Conservation (phyloP, 2,888 invertebrate genomes). For the Phorcus lineatus region DNA sequence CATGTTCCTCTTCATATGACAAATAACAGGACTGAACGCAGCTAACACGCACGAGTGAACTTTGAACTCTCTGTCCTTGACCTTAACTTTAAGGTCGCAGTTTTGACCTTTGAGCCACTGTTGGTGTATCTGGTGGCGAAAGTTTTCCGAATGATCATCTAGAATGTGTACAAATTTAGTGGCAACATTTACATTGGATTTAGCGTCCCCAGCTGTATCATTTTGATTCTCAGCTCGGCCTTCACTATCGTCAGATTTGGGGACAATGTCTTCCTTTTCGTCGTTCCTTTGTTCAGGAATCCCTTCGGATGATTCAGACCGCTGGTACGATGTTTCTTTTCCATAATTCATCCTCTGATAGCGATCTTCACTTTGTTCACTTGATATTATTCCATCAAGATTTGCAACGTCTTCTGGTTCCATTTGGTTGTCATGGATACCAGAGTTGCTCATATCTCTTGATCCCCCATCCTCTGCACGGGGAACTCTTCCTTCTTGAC, state of each 20-base stretch:
- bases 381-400: no score
- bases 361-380: no score
- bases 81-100: conserved; percentile 36
- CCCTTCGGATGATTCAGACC: no score
- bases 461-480: no score
- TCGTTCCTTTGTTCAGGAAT: background rate
- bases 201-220: background rate
- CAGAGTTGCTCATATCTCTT: no score
- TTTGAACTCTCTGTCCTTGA: conserved; percentile 30
- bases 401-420: no score
- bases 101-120: conserved; percentile 39
- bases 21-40: conserved; percentile 38
- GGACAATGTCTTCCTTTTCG: background rate
- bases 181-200: conserved; percentile 2
- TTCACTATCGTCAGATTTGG: background rate
- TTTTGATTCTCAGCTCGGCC: background rate
- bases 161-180: conserved; percentile 35
- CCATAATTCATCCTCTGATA: no score
- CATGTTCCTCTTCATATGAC: conserved; percentile 5
- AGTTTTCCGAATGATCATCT: conserved; percentile 32
- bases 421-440: no score
- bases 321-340: no score
- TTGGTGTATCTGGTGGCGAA: conserved; percentile 31
- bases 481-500: no score
- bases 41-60: conserved; percentile 41